Conservation (phyloP, 2,113 vertebrate species). For the Myrmecobius fasciatus region DNA sequence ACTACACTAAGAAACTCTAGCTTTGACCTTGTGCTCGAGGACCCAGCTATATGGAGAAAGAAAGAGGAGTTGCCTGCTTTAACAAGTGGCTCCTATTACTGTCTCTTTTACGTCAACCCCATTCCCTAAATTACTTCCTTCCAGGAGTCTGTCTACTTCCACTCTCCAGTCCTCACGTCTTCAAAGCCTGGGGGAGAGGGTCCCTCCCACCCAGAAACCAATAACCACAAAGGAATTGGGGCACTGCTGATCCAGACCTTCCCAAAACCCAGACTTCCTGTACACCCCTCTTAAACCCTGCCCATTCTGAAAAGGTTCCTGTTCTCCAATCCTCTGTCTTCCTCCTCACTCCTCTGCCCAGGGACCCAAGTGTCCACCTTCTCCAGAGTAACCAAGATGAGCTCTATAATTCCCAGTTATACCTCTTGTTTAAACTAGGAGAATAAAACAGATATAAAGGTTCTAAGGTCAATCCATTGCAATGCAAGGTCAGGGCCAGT, state of each 20-base stretch:
- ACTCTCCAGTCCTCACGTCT: background rate
- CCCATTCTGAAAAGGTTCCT: background rate
- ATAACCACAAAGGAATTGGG: background rate
- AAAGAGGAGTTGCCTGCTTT: background rate
- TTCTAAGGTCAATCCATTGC: background rate
- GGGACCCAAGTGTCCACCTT: background rate
- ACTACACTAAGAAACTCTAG: background rate
- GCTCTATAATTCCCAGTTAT: background rate
- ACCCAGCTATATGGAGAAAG: background rate
- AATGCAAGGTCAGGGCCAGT: background rate
- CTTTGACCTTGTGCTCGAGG: background rate
- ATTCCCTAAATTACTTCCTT: constrained; percentile 52
- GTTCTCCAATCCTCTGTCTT: background rate
- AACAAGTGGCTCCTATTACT: background rate
- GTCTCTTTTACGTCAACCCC: constrained; percentile 52
- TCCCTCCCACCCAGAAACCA: background rate
- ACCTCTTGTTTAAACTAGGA: background rate
- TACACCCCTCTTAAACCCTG: background rate
- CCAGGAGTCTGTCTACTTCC: constrained; percentile 32
- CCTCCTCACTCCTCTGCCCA: background rate
- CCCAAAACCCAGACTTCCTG: background rate
- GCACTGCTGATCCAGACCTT: background rate
- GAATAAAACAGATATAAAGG: background rate
- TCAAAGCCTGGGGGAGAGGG: background rate
- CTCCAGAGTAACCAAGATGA: background rate